Evolutionary conservation across 2,797 vertebrate genomes (phyloP).

Genomic region (Rhinoraja longicauda): DNA sequence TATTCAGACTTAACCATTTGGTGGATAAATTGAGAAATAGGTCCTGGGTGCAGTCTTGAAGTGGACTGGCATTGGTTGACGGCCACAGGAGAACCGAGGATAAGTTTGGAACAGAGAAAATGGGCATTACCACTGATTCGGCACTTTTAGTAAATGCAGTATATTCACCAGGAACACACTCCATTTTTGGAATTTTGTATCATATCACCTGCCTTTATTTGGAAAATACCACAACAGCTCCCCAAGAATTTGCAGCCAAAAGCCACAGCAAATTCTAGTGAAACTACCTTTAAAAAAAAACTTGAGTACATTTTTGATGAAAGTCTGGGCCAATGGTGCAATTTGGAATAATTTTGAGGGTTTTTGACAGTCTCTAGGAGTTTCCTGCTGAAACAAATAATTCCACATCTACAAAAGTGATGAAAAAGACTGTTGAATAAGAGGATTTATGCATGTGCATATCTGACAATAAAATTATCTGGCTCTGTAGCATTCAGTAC

Average conservation of each 20-base stretch:
- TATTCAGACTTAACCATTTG: neutral
- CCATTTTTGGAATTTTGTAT: neutral
- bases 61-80: neutral
- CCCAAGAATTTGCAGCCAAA: neutral
- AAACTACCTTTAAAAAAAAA: neutral
- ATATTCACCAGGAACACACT: neutral
- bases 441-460: neutral
- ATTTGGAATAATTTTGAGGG: neutral
- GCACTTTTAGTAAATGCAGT: neutral
- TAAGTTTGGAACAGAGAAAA: neutral
- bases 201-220: constrained; percentile 1
- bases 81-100: neutral
- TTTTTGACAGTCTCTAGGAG: constrained; percentile 8
- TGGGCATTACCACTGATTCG: neutral
- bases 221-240: neutral
- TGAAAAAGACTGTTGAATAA: neutral
- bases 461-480: neutral
- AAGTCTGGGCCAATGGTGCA: neutral
- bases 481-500: neutral
- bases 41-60: neutral
- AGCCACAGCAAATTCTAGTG: neutral
- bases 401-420: neutral
- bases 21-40: neutral
- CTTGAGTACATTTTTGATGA: neutral
- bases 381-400: neutral